Base-by-base conservation (phyloP, 1,140 invertebrate species). In the Drosophila kepulauana region DNA sequence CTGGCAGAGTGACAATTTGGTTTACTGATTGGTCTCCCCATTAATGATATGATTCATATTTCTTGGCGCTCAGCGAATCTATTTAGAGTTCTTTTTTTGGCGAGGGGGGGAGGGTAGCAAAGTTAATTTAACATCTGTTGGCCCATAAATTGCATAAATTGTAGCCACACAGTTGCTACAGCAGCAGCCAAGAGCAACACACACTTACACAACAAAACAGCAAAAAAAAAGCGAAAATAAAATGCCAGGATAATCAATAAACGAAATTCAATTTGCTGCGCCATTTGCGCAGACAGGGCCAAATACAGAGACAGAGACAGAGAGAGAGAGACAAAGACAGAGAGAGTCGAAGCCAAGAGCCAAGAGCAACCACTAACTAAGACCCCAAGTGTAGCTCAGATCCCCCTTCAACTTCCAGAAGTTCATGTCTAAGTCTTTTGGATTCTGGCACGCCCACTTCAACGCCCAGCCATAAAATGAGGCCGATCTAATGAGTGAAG, bases 221-320 rank as follows among this genome's bases (percentile, higher is more conserved):
- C 38, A 46, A 64, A 57, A 54, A 58, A 63, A 38, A 33, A 59
- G 35, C 43, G 43, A 65, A 56, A 61, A 82, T 87, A 89, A 84
- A 89, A 89, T 82, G 81, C 78, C 78, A 89, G 81, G 85, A 89
- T 89, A 89, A 89, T 89, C 85, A 89, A 89, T 89, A 89, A 89
- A 85, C 88, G 81, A 89, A 89, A 89, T 89, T 89, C 85, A 89
- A 89, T 89, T 89, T 89, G 85, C 85, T 89, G 85, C 85, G 85
- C 85, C 85, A 89, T 89, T 89, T 89, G 86, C 86, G 78, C 85
- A 89, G 81, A 89, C 85, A 85, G 75, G 16, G n/a, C 51, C 46
- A 33, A 28, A 54, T 35, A 8, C 38, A 33, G 35, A 51, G 30
- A 13, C 45, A 59, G 20, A 45, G 43, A 5, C 10, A 35, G 4